Evolutionary conservation across 2,113 vertebrate genomes (phyloP).

Genomic region (Chlorodrepanis virens): DNA sequence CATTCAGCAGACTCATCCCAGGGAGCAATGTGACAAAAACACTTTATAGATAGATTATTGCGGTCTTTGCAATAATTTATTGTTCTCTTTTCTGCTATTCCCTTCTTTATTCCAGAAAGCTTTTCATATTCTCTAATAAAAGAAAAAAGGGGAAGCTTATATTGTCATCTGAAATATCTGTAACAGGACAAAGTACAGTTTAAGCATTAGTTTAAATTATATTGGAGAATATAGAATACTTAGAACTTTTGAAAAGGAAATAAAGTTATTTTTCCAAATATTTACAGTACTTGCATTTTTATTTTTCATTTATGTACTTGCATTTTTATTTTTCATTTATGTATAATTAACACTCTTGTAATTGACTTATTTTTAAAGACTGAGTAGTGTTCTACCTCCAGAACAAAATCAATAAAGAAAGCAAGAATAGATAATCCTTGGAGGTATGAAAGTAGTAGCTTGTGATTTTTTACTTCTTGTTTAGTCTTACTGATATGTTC

Average conservation of each 20-base stretch:
- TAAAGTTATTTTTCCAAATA: not conserved
- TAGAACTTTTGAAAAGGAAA: not conserved
- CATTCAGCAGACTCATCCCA: not conserved
- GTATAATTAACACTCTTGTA: not conserved
- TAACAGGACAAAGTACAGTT: not conserved
- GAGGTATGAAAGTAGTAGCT: not conserved
- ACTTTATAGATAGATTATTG: not conserved
- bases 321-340: not conserved
- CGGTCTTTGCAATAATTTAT: not conserved
- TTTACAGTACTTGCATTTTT: not conserved
- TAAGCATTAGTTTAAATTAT: not conserved
- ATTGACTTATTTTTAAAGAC: not conserved
- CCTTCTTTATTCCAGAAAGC: not conserved
- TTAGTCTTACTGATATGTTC: not conserved
- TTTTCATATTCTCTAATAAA: not conserved
- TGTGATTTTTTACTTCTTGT: not conserved
- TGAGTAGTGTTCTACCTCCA: not conserved
- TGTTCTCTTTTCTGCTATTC: not conserved
- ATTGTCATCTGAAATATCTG: not conserved
- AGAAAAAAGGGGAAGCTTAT: not conserved
- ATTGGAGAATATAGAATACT: not conserved
- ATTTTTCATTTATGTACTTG: not conserved
- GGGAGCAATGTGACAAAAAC: not conserved
- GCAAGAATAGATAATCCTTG: not conserved
- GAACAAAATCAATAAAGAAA: not conserved